These are phyloP conservation scores for Xiphophorus hellerii DNA, from an alignment of 2,113 vertebrate species.

Conservation along the genomic window DNA sequence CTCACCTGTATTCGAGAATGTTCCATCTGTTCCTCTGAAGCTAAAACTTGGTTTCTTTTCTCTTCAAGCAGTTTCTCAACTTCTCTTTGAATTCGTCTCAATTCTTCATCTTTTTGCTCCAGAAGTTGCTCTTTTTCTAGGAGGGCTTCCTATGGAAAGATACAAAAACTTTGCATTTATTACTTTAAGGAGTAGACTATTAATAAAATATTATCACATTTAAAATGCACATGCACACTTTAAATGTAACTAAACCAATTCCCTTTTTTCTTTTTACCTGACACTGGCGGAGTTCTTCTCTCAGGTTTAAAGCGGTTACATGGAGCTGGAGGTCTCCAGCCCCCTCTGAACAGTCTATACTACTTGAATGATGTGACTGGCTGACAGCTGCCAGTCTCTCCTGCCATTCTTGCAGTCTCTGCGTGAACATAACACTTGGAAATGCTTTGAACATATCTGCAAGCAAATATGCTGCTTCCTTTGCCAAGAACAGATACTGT, in stretches of 20 bases:
- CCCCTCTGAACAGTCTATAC: slow-evolving; percentile 34
- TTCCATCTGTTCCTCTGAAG: slow-evolving; percentile 80
- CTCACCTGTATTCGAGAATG: slow-evolving; percentile 82
- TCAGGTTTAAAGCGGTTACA: slow-evolving; percentile 79
- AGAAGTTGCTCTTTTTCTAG: slow-evolving; percentile 76
- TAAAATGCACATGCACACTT: neutral
- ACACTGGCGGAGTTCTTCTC: slow-evolving; percentile 84
- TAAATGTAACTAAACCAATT: neutral
- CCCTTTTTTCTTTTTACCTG: slow-evolving; percentile 79
- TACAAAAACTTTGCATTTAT: neutral
- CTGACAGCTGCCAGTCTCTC: slow-evolving; percentile 75
- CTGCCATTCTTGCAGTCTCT: slow-evolving; percentile 84
- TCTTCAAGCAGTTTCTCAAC: slow-evolving; percentile 77
- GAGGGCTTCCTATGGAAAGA: slow-evolving; percentile 78
- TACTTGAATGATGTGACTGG: slow-evolving; percentile 49
- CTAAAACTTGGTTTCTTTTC: slow-evolving; percentile 70
- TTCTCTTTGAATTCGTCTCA: slow-evolving; percentile 77
- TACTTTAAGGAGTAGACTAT: neutral
- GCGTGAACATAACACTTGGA: slow-evolving; percentile 72
- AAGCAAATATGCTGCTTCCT: slow-evolving; percentile 83
- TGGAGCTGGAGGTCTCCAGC: slow-evolving; percentile 71
- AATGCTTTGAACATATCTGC: slow-evolving; percentile 72
- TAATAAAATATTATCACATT: too few species aligned
- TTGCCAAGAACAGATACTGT: slow-evolving; percentile 80
- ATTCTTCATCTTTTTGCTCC: slow-evolving; percentile 80